Evolutionary conservation across 2,797 vertebrate species (phyloP), one percentile per base, ranked within the genome.

Genomic region (Pseudochaenichthys georgianus): DNA sequence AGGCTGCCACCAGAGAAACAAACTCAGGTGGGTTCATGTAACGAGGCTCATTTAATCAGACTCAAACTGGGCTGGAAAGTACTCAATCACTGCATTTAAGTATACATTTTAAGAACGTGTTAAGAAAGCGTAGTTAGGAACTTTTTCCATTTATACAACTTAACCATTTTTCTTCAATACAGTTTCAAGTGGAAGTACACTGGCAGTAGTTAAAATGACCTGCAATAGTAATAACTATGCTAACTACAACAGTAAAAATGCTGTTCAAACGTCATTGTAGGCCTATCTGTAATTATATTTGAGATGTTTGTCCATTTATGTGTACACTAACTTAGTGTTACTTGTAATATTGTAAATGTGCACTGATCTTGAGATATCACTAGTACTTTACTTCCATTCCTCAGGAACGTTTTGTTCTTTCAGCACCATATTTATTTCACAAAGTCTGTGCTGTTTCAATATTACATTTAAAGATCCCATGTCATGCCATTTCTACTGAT

Each of bases 1-100:
- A 52, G 61, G 54, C 63, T 47, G 47, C 21, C 2, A 13, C 7
- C n/a, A 15, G 21, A 28, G 60, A 23, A 1, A 34, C 9, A 38
- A 38, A 12, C 47, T 19, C 66, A 82, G 73, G 74, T 72, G 67
- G 9, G 21, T 10, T 13, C 1, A 6, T 34, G 13, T 2, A 17
- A 1, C 9, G 23, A 13, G 16, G 2, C 8, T 38, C 13, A 19
- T 23, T 66, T 45, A 3, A 54, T 21, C 23, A 23, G 46, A 43
- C 34, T 38, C 34, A 38, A 38, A 9, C 34, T 7, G 34, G 34
- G 34, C 6, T n/a, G 45, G 19, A 53, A n/a, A 9, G 34, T 57
- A 54, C 13, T 38, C 23, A 48, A 12, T 7, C 43, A 10, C 23
- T 47, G n/a, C 4, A 2, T 21, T 13, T 21, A 58, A 57, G 28